Percentiles rank a stretch among this genome's conserved stretches.
These are phyloP conservation scores for Drosophila burlai DNA, from an alignment of 1,140 invertebrate genomes.

Conservation along the genomic window DNA sequence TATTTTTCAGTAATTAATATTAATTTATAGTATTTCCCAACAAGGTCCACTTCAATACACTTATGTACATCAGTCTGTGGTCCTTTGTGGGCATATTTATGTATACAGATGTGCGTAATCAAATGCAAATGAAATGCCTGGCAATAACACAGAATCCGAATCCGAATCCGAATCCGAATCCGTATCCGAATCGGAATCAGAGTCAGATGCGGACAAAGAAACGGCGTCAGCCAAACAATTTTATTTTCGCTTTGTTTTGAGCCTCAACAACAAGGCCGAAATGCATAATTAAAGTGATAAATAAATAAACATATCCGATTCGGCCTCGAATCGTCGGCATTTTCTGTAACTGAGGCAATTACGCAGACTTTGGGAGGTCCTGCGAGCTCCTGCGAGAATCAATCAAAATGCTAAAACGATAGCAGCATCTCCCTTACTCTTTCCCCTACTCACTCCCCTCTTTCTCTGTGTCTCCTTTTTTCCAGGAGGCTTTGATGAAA, in stretches of 20 bases:
- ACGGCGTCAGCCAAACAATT: not conserved
- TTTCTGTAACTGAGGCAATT: slow-evolving; percentile 28
- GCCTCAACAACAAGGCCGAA: slow-evolving; percentile 12
- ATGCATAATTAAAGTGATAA: slow-evolving; percentile 55
- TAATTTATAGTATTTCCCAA: not conserved
- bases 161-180: not conserved
- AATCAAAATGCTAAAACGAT: slow-evolving; percentile 58
- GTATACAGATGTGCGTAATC: slow-evolving; percentile 33
- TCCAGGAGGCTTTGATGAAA: slow-evolving; percentile 92
- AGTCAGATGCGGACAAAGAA: not conserved
- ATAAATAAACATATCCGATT: slow-evolving; percentile 33
- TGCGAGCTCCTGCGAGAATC: slow-evolving; percentile 20
- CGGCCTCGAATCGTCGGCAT: not conserved
- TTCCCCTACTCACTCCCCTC: not conserved
- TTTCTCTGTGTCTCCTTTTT: slow-evolving; percentile 1
- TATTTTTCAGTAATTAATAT: no score
- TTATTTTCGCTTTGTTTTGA: slow-evolving; percentile 23
- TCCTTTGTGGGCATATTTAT: not conserved
- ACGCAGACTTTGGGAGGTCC: not conserved
- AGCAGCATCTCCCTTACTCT: not conserved
- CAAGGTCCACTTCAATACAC: not conserved
- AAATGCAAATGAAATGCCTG: slow-evolving; percentile 67
- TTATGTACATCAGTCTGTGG: not conserved
- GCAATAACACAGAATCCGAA: slow-evolving; percentile 29
- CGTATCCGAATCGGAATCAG: not conserved